Percentiles rank a stretch among this genome's conserved stretches.
These are phyloP conservation scores for Drosophila takahashii DNA, from an alignment of 1,140 invertebrate species.

Conservation along the genomic window DNA sequence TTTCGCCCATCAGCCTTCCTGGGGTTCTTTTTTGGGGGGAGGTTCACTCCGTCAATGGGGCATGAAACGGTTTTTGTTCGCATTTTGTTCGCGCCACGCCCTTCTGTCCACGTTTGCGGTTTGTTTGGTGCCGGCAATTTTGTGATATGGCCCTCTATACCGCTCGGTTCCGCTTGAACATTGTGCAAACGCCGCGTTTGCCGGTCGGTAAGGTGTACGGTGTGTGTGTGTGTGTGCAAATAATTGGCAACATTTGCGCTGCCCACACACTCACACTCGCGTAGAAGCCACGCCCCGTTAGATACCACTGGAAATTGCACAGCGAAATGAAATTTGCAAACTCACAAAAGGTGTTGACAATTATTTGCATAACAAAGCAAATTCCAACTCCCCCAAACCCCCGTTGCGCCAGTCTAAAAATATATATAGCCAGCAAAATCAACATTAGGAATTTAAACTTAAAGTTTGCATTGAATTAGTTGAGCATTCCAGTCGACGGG, in stretches of 20 bases:
- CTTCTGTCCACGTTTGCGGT: constrained; percentile 68
- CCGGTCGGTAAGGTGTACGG: constrained; percentile 3
- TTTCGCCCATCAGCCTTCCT: not conserved
- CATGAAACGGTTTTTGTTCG: constrained; percentile 77
- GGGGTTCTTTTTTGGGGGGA: not conserved
- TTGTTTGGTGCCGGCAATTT: constrained; percentile 58
- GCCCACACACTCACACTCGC: constrained; percentile 47
- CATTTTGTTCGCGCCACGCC: constrained; percentile 64
- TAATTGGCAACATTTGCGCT: constrained; percentile 73
- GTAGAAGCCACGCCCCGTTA: constrained; percentile 51
- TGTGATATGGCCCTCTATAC: constrained; percentile 44
- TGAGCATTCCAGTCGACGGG: not conserved
- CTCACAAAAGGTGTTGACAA: constrained; percentile 76
- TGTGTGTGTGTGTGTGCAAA: constrained; percentile 55
- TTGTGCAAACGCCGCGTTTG: constrained; percentile 51
- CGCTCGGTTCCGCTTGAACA: constrained; percentile 32
- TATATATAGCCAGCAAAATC: constrained; percentile 39
- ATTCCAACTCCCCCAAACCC: constrained; percentile 14
- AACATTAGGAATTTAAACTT: constrained; percentile 55
- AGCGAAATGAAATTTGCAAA: constrained; percentile 74
- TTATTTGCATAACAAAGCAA: constrained; percentile 79
- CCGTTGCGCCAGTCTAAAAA: constrained; percentile 5
- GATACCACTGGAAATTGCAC: constrained; percentile 57
- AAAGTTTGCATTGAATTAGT: constrained; percentile 46
- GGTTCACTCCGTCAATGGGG: constrained; percentile 58